A percentile compares a stretch with the other conserved stretches of the same genome.
Conservation (phyloP, 1,140 invertebrate species). For the Adelges cooleyi region DNA sequence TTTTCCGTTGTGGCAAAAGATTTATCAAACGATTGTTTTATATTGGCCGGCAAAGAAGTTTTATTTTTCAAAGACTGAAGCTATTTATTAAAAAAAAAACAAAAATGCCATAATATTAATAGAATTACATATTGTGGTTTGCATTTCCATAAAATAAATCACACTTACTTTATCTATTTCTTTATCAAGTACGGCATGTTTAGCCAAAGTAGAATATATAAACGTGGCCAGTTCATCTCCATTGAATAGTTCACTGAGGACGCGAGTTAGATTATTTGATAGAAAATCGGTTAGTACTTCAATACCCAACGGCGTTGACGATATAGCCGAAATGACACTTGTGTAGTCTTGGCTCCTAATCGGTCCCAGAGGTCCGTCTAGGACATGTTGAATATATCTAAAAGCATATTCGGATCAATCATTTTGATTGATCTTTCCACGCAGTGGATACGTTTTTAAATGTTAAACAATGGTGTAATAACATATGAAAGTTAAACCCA, state of each 20-base stretch:
- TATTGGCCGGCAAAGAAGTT: not conserved
- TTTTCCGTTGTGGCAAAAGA: not conserved
- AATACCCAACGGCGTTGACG: not conserved
- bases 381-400: no score
- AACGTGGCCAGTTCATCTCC: not conserved
- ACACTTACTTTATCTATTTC: conserved; percentile 9
- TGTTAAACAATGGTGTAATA: no score
- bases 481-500: no score
- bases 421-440: no score
- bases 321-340: not conserved
- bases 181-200: not conserved
- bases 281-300: not conserved
- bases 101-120: not conserved
- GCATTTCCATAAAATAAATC: no score
- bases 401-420: no score
- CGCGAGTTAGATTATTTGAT: not conserved
- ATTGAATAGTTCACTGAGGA: not conserved
- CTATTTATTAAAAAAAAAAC: not conserved
- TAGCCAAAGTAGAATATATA: not conserved
- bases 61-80: not conserved
- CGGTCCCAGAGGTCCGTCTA: no score
- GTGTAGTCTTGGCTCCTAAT: conserved; percentile 1
- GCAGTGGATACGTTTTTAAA: no score
- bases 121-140: no score
- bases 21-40: not conserved